Evolutionary conservation across 2,888 invertebrate species (phyloP), one percentile per base, ranked within the genome.

Genomic region (Apodemia duryi): DNA sequence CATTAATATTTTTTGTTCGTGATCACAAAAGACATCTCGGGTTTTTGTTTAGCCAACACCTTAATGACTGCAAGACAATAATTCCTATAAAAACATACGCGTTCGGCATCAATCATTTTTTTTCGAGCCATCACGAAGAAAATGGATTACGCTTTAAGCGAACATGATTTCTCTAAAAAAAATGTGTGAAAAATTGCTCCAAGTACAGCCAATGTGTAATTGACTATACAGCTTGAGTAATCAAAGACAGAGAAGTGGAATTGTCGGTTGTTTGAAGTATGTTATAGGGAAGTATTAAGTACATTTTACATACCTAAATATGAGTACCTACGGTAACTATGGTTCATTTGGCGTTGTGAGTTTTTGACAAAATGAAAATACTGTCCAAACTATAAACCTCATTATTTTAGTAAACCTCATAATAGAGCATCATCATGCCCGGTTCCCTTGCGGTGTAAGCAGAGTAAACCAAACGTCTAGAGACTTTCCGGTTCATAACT

Each of bases 131-230:
- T 77, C 78, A 80, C 79, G 80, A 80, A 82, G 88, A 82, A 85
- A 86, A 85, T 83, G 83, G 86, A 78, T 81, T 78, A 84, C 77
- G 77, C 74, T 78, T 76, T 80, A 81, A 85, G 81, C 81, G 81
- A 79, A 80, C 74, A 77, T 79, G 74, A 75, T 77, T 77, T 81
- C 76, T 79, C 79, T 81, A 79, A 81, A 84, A 21, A 87, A 86
- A 86, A 84, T 82, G 83, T 83, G 84, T 85, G 86, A 88, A 87
- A 87, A 84, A 88, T 87, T 82, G 78, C 85, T 76, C 77, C 83
- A 79, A 84, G 86, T 85, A 86, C 78, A 74, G 74, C 75, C 87
- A 86, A 88, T 84, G 83, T 81, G 75, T 78, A 76, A 80, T 80
- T 78, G 82, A 82, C 79, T 69, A 68, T 70, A 73, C 71, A 71